phyloP scores from a whole-genome alignment of 2,888 invertebrate genomes.

The Nysson spinosus region DNA sequence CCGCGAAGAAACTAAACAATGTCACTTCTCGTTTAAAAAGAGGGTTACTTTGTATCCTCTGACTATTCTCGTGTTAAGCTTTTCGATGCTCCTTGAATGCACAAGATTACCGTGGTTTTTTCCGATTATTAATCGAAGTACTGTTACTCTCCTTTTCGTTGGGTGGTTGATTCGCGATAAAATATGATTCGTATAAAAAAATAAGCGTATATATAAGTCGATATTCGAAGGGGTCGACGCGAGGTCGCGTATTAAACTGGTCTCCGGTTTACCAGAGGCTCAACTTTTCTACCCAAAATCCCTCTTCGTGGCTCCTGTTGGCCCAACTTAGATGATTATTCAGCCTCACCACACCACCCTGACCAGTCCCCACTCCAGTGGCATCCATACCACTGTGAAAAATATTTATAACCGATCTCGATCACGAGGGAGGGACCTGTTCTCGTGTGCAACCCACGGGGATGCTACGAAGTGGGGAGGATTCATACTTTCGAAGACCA shows the following conservation, averaged over 20 bases:
- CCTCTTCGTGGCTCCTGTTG: constrained; percentile 67
- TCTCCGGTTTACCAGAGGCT: constrained; percentile 65
- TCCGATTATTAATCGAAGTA: no score
- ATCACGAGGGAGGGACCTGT: constrained; percentile 38
- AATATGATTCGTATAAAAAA: constrained; percentile 1
- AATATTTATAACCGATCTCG: constrained; percentile 76
- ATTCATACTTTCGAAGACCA: no score
- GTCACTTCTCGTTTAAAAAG: no score
- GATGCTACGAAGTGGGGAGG: constrained; percentile 8
- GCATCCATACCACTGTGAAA: constrained; percentile 76
- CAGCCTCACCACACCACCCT: constrained; percentile 35
- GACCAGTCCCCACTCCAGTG: constrained; percentile 59
- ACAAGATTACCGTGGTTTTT: no score
- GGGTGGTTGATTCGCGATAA: neutral
- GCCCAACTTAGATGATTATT: constrained; percentile 76
- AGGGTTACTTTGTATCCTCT: no score
- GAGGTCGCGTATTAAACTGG: constrained; percentile 73
- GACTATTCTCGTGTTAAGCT: no score
- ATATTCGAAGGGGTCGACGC: constrained; percentile 60
- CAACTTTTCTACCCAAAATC: constrained; percentile 75
- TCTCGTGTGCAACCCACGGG: constrained; percentile 13
- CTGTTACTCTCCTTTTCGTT: no score
- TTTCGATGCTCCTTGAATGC: no score
- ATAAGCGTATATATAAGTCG: constrained; percentile 2
- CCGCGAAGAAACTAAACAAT: no score